phyloP scores from a whole-genome alignment of 1,140 invertebrate genomes.

The Drosophila erecta region DNA sequence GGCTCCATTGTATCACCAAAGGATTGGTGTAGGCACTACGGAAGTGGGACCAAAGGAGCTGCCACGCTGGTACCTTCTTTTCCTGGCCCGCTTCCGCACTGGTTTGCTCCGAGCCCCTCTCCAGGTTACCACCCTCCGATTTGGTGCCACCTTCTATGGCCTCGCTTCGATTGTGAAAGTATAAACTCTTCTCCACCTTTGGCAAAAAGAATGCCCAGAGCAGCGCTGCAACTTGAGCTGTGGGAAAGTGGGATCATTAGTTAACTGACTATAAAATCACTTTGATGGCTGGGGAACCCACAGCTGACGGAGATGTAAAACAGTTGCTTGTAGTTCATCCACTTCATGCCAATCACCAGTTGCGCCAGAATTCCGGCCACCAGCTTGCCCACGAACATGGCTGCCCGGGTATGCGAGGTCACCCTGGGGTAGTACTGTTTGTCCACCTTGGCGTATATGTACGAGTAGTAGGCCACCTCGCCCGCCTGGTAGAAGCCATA shows the following conservation, averaged over 20 bases:
- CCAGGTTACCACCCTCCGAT: neutral
- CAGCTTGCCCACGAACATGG: constrained; percentile 88
- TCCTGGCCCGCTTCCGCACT: neutral
- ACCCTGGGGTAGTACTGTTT: constrained; percentile 90
- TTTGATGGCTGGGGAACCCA: constrained; percentile 62
- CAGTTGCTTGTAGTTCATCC: constrained; percentile 88
- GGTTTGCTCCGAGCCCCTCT: constrained; percentile 7
- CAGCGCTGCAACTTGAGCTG: constrained; percentile 89
- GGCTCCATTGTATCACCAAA: constrained; percentile 93
- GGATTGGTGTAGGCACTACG: constrained; percentile 89
- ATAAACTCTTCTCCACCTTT: constrained; percentile 90
- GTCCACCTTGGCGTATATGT: constrained; percentile 96
- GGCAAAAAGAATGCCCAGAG: constrained; percentile 91
- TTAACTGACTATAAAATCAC: neutral
- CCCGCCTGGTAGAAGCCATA: constrained; percentile 94
- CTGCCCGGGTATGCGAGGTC: constrained; percentile 90
- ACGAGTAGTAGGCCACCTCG: constrained; percentile 96
- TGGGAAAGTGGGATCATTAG: constrained; percentile 5
- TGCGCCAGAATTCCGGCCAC: constrained; percentile 88
- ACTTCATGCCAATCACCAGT: constrained; percentile 86
- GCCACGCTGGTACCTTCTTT: neutral
- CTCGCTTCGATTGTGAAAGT: constrained; percentile 88
- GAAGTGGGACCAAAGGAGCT: constrained; percentile 89
- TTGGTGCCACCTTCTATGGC: neutral
- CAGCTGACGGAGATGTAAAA: constrained; percentile 89